A percentile compares a stretch with the other conserved stretches of the same genome.
These are phyloP conservation scores for Amphimallon solstitiale DNA, from an alignment of 2,888 invertebrate species.

Conservation along the genomic window DNA sequence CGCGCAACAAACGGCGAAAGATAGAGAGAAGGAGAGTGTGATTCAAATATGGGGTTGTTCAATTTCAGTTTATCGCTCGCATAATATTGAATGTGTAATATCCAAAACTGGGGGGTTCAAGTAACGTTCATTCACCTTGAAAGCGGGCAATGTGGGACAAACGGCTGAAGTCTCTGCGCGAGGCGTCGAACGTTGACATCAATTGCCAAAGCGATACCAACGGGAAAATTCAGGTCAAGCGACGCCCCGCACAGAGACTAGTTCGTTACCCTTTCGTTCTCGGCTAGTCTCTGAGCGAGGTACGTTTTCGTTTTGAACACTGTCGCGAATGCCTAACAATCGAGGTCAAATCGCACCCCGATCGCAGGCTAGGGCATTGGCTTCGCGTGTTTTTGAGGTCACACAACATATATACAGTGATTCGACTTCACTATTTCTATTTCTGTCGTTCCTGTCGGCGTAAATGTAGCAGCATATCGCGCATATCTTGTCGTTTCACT, in stretches of 20 bases:
- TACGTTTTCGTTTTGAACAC: slow-evolving; percentile 8
- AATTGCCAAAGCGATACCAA: slow-evolving; percentile 8
- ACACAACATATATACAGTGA: slow-evolving; percentile 43
- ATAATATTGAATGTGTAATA: background rate
- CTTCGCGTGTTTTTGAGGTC: slow-evolving; percentile 63
- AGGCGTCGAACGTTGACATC: background rate
- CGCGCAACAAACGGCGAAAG: background rate
- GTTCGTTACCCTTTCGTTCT: slow-evolving; percentile 44
- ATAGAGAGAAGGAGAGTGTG: slow-evolving; percentile 1
- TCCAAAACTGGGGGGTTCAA: slow-evolving; percentile 29
- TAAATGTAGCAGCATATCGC: background rate
- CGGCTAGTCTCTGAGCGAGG: slow-evolving; percentile 38
- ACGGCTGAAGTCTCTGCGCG: slow-evolving; percentile 24
- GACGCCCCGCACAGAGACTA: slow-evolving; percentile 40
- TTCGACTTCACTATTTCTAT: slow-evolving; percentile 43
- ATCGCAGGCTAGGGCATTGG: slow-evolving; percentile 61
- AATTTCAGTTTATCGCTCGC: background rate
- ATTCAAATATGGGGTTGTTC: slow-evolving; percentile 27
- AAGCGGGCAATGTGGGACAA: slow-evolving; percentile 44
- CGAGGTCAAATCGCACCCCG: slow-evolving; percentile 45
- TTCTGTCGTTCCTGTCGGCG: slow-evolving; percentile 45
- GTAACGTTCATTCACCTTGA: slow-evolving; percentile 44
- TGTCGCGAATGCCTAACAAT: slow-evolving; percentile 45
- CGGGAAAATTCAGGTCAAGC: slow-evolving; percentile 45
- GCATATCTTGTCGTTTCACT: slow-evolving; percentile 16